phyloP scores from a whole-genome alignment of 2,797 vertebrate genomes.

The Agapornis canus region DNA sequence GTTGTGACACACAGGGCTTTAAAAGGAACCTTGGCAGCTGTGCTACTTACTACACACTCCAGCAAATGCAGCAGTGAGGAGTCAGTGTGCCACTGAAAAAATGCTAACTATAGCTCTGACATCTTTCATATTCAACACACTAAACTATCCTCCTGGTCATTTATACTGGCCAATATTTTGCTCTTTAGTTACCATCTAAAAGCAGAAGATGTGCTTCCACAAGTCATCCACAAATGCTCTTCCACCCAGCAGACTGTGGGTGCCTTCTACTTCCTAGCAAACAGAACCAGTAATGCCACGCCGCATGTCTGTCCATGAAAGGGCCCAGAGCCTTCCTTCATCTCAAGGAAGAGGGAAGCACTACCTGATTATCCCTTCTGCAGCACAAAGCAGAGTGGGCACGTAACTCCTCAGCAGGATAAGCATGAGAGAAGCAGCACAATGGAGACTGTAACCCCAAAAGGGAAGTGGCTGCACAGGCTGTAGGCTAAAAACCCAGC shows the following conservation, averaged over 20 bases:
- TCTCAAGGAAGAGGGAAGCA: neutral
- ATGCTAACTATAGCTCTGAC: neutral
- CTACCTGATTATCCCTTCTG: neutral
- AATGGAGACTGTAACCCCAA: fast-evolving
- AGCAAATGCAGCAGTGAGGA: neutral
- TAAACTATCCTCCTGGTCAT: neutral
- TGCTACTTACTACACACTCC: neutral
- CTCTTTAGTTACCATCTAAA: neutral
- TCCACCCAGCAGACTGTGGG: neutral
- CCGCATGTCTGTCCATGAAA: fast-evolving
- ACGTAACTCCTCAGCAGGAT: neutral
- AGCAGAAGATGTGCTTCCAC: neutral
- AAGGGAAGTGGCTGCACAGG: neutral
- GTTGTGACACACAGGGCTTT: neutral
- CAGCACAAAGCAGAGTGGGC: neutral
- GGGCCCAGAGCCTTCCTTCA: neutral
- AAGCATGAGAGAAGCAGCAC: neutral
- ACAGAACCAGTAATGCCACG: neutral
- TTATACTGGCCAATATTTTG: neutral
- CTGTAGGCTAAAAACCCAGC: neutral
- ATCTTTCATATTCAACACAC: neutral
- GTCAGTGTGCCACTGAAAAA: neutral
- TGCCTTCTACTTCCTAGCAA: neutral
- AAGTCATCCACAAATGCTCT: too few species aligned
- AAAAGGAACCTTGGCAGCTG: conserved; percentile 19